Conservation (phyloP, 2,888 invertebrate species). For the Dynastes tityus region DNA sequence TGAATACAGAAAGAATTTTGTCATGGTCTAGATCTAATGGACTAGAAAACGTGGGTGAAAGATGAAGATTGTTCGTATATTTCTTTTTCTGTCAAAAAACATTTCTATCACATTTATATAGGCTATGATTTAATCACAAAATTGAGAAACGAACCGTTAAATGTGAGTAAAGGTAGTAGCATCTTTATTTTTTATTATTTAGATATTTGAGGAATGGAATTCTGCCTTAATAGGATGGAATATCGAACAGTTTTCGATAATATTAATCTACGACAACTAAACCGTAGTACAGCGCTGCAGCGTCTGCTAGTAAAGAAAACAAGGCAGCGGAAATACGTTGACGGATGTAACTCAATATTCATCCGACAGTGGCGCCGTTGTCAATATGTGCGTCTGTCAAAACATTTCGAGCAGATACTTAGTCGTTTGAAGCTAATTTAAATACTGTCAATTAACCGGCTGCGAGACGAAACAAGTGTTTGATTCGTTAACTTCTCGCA, state of each 20-base stretch:
- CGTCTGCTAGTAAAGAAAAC: conserved; percentile 56
- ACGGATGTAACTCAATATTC: conserved; percentile 57
- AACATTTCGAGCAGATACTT: conserved; percentile 53
- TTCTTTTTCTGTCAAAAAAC: not conserved
- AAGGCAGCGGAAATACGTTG: conserved; percentile 57
- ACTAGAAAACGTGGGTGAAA: conserved; percentile 5
- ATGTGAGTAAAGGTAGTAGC: no score
- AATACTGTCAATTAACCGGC: conserved; percentile 51
- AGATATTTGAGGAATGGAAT: no score
- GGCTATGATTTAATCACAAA: no score
- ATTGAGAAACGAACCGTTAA: no score
- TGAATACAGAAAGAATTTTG: conserved; percentile 15
- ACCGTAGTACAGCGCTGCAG: conserved; percentile 32
- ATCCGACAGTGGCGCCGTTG: conserved; percentile 54
- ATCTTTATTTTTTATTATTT: no score
- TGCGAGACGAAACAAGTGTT: conserved; percentile 5
- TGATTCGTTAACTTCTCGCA: conserved; percentile 12
- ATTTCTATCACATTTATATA: no score
- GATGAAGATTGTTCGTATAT: not conserved
- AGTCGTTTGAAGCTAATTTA: conserved; percentile 49
- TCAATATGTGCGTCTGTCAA: conserved; percentile 55
- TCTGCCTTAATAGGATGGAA: not conserved
- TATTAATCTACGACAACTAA: not conserved
- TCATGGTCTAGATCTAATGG: conserved; percentile 10
- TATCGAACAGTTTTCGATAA: not conserved